Base-by-base conservation (phyloP, 2,797 vertebrate genomes). In the Coreius guichenoti region DNA sequence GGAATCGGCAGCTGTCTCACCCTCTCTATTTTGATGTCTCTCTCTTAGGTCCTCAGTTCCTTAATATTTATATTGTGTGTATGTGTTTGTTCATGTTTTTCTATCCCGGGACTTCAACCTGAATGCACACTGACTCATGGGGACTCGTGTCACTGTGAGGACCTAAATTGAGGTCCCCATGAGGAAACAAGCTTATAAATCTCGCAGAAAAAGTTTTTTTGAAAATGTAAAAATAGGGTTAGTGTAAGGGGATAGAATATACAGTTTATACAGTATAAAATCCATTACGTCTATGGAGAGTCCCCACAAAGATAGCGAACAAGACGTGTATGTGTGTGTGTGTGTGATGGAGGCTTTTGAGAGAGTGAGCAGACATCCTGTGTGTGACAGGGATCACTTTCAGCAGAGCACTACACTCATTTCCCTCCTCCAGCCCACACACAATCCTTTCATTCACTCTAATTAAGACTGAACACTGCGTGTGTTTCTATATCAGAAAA, bases 361-460 rank as follows among this genome's bases (percentile, higher is more conserved):
- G 87, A 90, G 81, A 89, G 84, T 80, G 86, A 86, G 79, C 89
- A 90, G 89, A 90, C 89, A 88, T 88, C 89, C 87, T 90, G 89
- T 87, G 75, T 89, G 81, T 90, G 89, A 88, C 89, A 89, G 81
- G 84, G 80, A 88, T 90, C 89, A 90, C 87, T 87, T 90, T 87
- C 82, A 90, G 84, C 80, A 86, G 74, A 80, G 75, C 58, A 67
- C 69, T 83, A 73, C 70, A 88, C 75, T 87, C 86, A 87, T 87
- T 86, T 86, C 81, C 78, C 81, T 82, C 78, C 79, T 86, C 23
- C 68, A 87, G 89, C 82, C 88, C 88, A 90, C 89, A 90, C 88
- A 88, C 86, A 90, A 82, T 84, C 85, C 85, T 78, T 74, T 86
- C 86, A 88, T 86, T 90, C 88, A 76, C 73, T 84, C 77, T 84